Evolutionary conservation across 2,797 vertebrate species (phyloP).

Genomic region (Enteromius anoplus): DNA sequence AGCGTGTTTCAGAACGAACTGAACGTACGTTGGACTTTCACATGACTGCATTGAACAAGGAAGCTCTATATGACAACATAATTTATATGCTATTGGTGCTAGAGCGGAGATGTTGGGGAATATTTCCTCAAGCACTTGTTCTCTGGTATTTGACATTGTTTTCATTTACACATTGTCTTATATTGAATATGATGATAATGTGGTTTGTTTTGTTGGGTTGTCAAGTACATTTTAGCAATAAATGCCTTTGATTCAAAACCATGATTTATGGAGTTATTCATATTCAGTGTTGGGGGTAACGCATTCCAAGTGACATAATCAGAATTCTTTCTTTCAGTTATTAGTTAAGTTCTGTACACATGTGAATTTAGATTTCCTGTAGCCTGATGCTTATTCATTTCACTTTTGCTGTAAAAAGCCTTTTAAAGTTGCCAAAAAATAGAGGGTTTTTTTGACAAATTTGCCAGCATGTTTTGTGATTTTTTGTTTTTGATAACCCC

Average conservation of each 20-base stretch:
- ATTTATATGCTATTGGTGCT: conserved; percentile 83
- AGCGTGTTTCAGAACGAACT: conserved; percentile 10
- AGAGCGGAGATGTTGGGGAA: conserved; percentile 68
- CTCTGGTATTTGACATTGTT: conserved; percentile 74
- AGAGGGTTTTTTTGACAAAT: too few relatives aligned
- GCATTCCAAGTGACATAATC: too few relatives aligned
- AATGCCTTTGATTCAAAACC: conserved; percentile 81
- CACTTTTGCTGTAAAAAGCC: too few relatives aligned
- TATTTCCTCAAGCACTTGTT: conserved; percentile 67
- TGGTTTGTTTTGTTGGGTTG: conserved; percentile 76
- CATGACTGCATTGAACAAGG: conserved; percentile 56
- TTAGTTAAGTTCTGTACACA: too few relatives aligned
- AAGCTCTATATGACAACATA: conserved; percentile 79
- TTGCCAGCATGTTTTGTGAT: too few relatives aligned
- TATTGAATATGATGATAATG: conserved; percentile 79
- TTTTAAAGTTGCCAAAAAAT: too few relatives aligned
- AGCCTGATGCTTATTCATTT: too few relatives aligned
- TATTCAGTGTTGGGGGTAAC: background rate
- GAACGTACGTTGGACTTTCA: conserved; percentile 16
- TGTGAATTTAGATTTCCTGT: too few relatives aligned
- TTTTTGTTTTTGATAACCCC: too few relatives aligned
- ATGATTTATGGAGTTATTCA: background rate
- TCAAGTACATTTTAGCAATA: conserved; percentile 87
- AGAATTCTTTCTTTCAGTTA: too few relatives aligned
- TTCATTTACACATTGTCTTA: conserved; percentile 83